Conservation (phyloP, 2,113 vertebrate species). For the Aplodontia rufa region DNA sequence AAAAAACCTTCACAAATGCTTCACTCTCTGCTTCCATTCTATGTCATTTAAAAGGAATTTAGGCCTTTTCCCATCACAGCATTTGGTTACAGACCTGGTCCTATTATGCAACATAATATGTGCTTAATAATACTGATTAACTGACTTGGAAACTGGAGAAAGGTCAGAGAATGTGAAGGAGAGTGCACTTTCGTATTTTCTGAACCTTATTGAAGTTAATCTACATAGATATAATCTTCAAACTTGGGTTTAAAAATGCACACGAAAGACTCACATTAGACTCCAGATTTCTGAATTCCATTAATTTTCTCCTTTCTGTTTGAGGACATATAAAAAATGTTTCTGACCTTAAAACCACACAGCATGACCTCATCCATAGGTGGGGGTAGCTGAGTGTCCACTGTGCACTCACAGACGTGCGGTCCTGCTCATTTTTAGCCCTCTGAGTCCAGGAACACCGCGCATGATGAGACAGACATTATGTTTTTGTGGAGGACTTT, state of each 20-base stretch:
- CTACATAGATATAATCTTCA: background rate
- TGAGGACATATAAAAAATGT: background rate
- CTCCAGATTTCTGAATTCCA: constrained; percentile 16
- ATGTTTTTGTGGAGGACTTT: background rate
- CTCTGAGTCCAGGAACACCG: background rate
- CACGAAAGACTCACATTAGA: background rate
- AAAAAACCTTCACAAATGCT: background rate
- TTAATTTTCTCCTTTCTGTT: background rate
- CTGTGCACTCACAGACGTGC: background rate
- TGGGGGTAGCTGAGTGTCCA: background rate
- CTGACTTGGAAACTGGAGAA: constrained; percentile 45
- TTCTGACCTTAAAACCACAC: background rate
- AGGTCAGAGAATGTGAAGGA: constrained; percentile 15
- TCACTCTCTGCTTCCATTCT: constrained; percentile 22
- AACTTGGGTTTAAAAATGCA: background rate
- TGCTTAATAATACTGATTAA: constrained; percentile 48
- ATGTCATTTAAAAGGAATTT: constrained; percentile 56
- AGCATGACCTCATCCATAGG: background rate
- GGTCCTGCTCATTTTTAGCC: background rate
- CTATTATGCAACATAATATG: constrained; percentile 25
- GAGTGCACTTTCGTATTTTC: constrained; percentile 43
- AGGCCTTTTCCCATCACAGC: constrained; percentile 18
- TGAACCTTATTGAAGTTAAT: background rate
- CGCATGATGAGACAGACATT: background rate
- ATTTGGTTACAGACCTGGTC: constrained; percentile 44